Evolutionary conservation across 2,113 vertebrate species (phyloP).

Genomic region (Polypterus bichir): DNA sequence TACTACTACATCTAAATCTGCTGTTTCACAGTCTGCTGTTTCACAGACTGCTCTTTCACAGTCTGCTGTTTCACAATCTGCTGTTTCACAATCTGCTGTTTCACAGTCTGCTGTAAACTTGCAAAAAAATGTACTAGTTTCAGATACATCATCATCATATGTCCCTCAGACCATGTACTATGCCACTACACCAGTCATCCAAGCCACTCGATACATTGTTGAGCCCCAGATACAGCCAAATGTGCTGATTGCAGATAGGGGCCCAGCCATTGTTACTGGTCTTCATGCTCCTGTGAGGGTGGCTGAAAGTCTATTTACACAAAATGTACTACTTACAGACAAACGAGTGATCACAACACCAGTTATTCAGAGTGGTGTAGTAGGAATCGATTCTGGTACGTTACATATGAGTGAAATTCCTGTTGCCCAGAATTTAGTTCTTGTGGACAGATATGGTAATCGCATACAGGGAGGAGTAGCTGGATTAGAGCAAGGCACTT

Average conservation of each 20-base stretch:
- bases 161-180: slow-evolving; percentile 52
- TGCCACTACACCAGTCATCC: slow-evolving; percentile 33
- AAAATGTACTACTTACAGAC: slow-evolving; percentile 57
- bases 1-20: slow-evolving; percentile 9
- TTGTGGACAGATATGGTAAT: slow-evolving; percentile 31
- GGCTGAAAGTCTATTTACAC: slow-evolving; percentile 22
- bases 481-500: slow-evolving; percentile 18
- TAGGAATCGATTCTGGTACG: slow-evolving; percentile 1
- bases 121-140: slow-evolving; percentile 31
- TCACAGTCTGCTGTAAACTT: slow-evolving; percentile 19
- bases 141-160: slow-evolving; percentile 36
- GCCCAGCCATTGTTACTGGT: slow-evolving; percentile 9
- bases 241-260: slow-evolving; percentile 30
- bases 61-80: slow-evolving; percentile 15
- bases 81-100: background rate
- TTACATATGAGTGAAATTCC: background rate
- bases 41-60: slow-evolving; percentile 7
- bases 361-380: slow-evolving; percentile 23
- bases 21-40: background rate
- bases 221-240: slow-evolving; percentile 37
- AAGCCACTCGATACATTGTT: slow-evolving; percentile 37
- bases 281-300: slow-evolving; percentile 22
- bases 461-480: too few species aligned
- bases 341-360: slow-evolving; percentile 53
- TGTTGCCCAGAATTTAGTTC: slow-evolving; percentile 25